Evolutionary conservation across 2,797 vertebrate genomes (phyloP).

Genomic region (Hylomyscus alleni): DNA sequence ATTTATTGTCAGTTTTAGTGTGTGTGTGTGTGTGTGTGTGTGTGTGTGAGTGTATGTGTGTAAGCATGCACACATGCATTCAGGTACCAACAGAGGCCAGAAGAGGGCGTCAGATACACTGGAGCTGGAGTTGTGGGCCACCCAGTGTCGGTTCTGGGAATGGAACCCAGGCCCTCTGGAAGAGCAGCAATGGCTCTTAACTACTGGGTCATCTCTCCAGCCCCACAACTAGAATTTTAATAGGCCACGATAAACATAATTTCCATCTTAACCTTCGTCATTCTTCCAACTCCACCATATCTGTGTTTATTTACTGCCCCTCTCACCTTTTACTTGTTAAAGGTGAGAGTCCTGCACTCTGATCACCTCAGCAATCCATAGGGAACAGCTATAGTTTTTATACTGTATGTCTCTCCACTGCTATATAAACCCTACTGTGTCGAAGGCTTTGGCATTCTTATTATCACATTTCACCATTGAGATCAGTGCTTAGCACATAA

Average conservation of each 20-base stretch:
- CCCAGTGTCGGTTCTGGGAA: background rate
- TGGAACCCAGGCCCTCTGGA: background rate
- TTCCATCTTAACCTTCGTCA: background rate
- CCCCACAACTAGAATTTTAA: conserved; percentile 25
- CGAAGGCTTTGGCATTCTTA: background rate
- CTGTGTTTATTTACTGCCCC: background rate
- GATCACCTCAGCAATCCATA: background rate
- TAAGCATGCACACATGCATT: background rate
- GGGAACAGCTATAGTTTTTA: background rate
- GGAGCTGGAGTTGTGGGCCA: background rate
- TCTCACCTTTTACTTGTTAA: background rate
- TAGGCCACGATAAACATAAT: background rate
- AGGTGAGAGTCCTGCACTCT: background rate
- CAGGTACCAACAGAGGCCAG: background rate
- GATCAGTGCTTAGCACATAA: background rate
- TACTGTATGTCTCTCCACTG: background rate
- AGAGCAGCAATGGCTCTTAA: background rate
- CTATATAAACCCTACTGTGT: background rate
- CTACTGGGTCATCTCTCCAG: background rate
- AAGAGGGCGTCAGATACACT: background rate
- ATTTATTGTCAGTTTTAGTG: background rate
- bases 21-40: background rate
- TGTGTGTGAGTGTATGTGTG: background rate
- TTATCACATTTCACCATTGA: background rate
- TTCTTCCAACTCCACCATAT: background rate